Base-by-base conservation (phyloP, 1,140 invertebrate genomes). In the Drosophila nikananu region DNA sequence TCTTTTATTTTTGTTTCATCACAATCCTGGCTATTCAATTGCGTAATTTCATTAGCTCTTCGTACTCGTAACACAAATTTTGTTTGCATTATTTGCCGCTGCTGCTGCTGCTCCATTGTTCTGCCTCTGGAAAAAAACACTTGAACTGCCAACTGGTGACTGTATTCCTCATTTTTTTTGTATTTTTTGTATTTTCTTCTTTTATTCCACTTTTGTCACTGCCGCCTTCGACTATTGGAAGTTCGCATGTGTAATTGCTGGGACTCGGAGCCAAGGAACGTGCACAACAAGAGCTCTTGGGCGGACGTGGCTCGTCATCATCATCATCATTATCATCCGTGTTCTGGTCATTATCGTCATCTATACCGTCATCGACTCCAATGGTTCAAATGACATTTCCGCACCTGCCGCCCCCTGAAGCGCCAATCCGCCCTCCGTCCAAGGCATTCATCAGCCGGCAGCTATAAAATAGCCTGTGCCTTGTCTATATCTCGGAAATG, bases 31-130 rank as follows among this genome's bases (percentile, higher is more conserved):
- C 35, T 3, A 49, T 32, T 70, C 71, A 74, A 83, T 86, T 86
- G 80, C 72, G 81, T 89, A 80, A 77, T 83, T 54, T 71, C 57
- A 80, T 86, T 89, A 80, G 80, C 75, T 77, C 71, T 67, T 77
- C 42, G 64, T 42, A 62, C 74, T 77, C 57, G 44, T 41, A 71
- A 37, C 68, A 61, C 54, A 42, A 58, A 73, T 58, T 67, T 54
- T 70, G 57, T 68, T 77, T 77, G 74, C 73, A 65, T 65, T 76
- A 54, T 21, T 27, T 35, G 25, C 44, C 32, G 68, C 49, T 49
- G 23, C 57, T 46, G 48, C 51, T 32, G 5, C 46, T 44, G 39
- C 52, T 76, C 54, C 52, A 70, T 77, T 77, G 75, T 77, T 77
- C 58, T 60, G 51, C 30, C 61, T 70, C 49, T 77, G 74, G 64